phyloP scores from a whole-genome alignment of 2,888 invertebrate species.

The Endotricha flammealis region DNA sequence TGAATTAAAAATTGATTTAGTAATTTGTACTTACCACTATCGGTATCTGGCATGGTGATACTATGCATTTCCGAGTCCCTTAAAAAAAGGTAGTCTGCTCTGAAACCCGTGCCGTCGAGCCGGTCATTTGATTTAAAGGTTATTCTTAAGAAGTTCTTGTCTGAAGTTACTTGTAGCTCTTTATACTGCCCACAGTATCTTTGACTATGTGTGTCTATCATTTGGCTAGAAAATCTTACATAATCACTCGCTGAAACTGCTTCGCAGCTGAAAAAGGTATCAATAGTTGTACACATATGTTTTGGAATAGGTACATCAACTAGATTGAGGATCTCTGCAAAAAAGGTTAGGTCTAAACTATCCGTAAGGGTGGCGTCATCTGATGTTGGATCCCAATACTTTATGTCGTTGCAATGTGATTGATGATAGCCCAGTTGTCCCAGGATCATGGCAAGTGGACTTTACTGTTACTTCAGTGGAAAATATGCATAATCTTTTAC shows the following conservation, averaged over 20 bases:
- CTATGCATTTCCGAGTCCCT: constrained; percentile 81
- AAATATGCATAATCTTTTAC: too few relatives aligned
- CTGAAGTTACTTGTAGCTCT: constrained; percentile 89
- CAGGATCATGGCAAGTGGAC: too few relatives aligned
- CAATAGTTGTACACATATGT: neutral
- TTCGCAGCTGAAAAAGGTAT: constrained; percentile 85
- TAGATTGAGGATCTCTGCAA: too few relatives aligned
- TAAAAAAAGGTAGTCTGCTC: constrained; percentile 91
- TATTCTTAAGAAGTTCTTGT: constrained; percentile 93
- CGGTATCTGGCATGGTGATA: constrained; percentile 51
- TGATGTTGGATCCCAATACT: too few relatives aligned
- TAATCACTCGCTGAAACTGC: constrained; percentile 95
- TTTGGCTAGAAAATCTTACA: constrained; percentile 96
- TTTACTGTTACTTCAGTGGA: too few relatives aligned
- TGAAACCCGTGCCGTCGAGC: constrained; percentile 95
- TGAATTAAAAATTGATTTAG: too few relatives aligned
- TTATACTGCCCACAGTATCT: constrained; percentile 91
- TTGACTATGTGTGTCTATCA: constrained; percentile 88
- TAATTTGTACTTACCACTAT: constrained; percentile 47
- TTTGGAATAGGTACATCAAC: too few relatives aligned
- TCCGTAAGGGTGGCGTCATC: too few relatives aligned
- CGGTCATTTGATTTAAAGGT: constrained; percentile 96
- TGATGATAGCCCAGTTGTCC: too few relatives aligned
- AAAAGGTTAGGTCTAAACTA: too few relatives aligned
- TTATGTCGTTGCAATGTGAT: too few relatives aligned